Evolutionary conservation across 2,888 invertebrate genomes (phyloP), one percentile per base, ranked within the genome.

Genomic region (Polietes domitor): DNA sequence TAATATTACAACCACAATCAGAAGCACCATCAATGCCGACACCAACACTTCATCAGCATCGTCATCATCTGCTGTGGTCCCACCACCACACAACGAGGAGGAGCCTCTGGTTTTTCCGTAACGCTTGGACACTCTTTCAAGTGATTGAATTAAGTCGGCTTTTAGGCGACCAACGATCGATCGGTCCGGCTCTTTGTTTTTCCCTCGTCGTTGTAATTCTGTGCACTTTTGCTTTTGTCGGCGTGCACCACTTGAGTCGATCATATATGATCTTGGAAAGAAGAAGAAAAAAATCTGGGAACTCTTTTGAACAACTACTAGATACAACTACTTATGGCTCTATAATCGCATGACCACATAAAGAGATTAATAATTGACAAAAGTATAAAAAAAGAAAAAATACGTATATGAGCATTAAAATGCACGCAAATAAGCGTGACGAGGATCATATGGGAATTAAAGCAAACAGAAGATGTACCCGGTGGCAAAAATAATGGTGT

Each of bases 311-410:
- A 81, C 47, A 58, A n/a, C n/a, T n/a, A n/a, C n/a, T n/a, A 58
- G 76, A 65, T 47, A 77, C 50, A 15, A 58, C 50, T 61, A 76
- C 72, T 77, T 80, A 43, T 63, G 37, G 43, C 41, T 68, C 41
- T 53, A 47, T 77, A 80, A 80, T 83, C 79, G 83, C 83, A 77
- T 78, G 75, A 82, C 61, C 74, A 73, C 55, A 65, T 58, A 37
- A 65, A 37, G 37, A 19, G 21, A 65, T 65, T 65, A 65, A 12
- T 65, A 68, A 68, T 68, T 43, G 68, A 41, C 1, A 37, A 37
- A 68, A 24, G 19, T 19, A 43, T 21, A 4, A 47, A 28, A 24
- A 26, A 21, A 26, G 10, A 61, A 7, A 58, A 26, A 28, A 7
- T 1, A 7, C 28, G 26, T n/a, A 61, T 17, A 24, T 43, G 24